Evolutionary conservation across 2,888 invertebrate species (phyloP), one percentile per base, ranked within the genome.

Genomic region (Sarcophaga rosellei): DNA sequence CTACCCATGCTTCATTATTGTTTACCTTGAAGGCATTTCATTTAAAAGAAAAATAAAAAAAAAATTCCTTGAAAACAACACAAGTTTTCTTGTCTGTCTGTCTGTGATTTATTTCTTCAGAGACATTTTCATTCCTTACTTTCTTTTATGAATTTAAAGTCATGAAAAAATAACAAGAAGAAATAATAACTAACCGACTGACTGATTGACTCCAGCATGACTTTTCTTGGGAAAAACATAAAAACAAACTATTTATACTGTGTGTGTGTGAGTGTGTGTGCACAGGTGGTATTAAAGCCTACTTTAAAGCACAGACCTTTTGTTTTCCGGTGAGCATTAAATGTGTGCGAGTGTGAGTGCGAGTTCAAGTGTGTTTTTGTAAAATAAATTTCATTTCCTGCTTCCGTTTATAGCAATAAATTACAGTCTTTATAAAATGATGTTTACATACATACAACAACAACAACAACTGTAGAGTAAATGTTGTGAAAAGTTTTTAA

Each of bases 331-430:
- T 35, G 2, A 8, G 35, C 35, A 35, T 35, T 35, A 35, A 35
- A 35, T 35, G 35, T 35, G 8, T 35, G 35, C 35, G 35, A 35
- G 53, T 47, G 47, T 10, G 15, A 12, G 47, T 53, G 53, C 5
- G 17, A 53, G 17, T 53, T 12, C 53, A 53, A 53, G 53, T 53
- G 15, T 53, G 53, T 53, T 15, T 53, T 53, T 12, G 17, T 21
- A 59, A 11, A 45, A 62, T 63, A 20, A 70, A 20, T 69, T 63
- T 70, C 12, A 70, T 70, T 62, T 70, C 47, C 47, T 47, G 61
- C 20, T 69, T 47, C 47, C 78, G 12, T 69, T 78, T 70, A 61
- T 61, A 20, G 10, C 17, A 12, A 53, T 15, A 53, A 53, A 15
- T 53, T 53, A 53, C 17, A 17, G 17, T 15, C 53, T 53, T 53